phyloP scores from a whole-genome alignment of 2,797 vertebrate genomes.

The Anguilla obscura region DNA sequence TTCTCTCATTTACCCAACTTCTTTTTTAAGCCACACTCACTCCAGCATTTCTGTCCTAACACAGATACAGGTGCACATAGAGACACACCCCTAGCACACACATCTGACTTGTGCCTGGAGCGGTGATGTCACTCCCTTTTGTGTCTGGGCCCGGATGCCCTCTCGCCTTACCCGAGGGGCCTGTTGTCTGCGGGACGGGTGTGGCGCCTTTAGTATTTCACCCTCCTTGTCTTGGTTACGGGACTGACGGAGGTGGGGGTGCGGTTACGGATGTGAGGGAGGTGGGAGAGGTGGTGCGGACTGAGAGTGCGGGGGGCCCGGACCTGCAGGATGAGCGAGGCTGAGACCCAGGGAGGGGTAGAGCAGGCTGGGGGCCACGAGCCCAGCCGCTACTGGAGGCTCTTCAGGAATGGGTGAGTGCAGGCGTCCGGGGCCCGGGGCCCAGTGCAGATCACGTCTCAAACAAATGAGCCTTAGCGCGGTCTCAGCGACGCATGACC shows the following conservation, averaged over 20 bases:
- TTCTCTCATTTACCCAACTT: too few relatives aligned
- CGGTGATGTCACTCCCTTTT: slow-evolving; percentile 27
- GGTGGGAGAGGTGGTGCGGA: background rate
- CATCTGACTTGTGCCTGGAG: slow-evolving; percentile 13
- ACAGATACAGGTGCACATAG: too few relatives aligned
- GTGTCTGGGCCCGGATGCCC: background rate
- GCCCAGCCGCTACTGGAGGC: slow-evolving; percentile 38
- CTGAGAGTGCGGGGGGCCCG: slow-evolving; percentile 35
- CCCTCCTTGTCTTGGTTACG: slow-evolving; percentile 11
- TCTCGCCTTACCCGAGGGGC: background rate
- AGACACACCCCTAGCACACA: background rate
- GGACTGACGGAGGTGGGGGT: background rate
- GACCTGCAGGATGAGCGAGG: slow-evolving; percentile 22
- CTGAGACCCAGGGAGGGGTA: background rate
- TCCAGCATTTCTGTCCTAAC: too few relatives aligned
- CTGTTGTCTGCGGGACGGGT: background rate
- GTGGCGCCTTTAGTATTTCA: background rate
- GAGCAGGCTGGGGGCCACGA: slow-evolving; percentile 24
- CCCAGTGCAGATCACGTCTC: background rate
- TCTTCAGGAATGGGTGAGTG: slow-evolving; percentile 47
- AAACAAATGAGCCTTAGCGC: background rate
- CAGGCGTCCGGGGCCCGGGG: background rate
- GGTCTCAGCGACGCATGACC: background rate
- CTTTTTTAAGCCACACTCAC: too few relatives aligned
- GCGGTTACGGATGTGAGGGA: background rate